These are phyloP conservation scores for Albula goreensis DNA, from an alignment of 2,113 vertebrate species.

Conservation along the genomic window DNA sequence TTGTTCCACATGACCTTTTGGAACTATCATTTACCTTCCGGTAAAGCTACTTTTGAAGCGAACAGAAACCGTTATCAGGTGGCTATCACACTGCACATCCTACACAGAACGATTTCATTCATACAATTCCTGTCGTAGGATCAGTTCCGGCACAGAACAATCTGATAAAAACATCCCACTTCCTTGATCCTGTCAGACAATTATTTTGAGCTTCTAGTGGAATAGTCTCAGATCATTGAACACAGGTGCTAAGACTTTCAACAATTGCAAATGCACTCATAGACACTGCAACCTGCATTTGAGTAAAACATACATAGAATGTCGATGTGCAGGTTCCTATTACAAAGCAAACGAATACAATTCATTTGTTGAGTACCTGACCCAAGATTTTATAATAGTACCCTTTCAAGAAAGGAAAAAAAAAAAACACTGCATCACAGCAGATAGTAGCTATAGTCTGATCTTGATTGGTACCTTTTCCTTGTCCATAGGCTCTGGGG, in stretches of 20 bases:
- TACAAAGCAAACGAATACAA: too few species aligned
- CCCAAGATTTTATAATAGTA: neutral
- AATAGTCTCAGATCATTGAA: neutral
- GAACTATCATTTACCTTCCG: neutral
- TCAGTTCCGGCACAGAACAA: neutral
- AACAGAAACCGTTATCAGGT: neutral
- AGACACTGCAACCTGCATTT: neutral
- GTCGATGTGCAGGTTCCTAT: neutral
- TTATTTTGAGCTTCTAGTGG: neutral
- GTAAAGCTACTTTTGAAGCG: neutral
- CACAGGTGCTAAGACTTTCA: neutral
- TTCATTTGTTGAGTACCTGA: too few species aligned
- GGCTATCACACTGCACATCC: neutral
- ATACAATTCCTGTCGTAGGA: neutral
- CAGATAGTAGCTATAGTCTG: neutral
- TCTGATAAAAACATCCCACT: constrained; percentile 17
- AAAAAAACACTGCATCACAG: neutral
- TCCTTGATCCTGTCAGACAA: neutral
- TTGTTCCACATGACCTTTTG: neutral
- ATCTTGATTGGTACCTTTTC: neutral
- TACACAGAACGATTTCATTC: neutral
- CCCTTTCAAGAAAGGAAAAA: neutral
- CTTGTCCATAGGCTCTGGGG: neutral
- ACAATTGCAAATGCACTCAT: neutral
- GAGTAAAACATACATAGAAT: neutral